Evolutionary conservation across 2,797 vertebrate species (phyloP).

Genomic region (Darevskia mixta): DNA sequence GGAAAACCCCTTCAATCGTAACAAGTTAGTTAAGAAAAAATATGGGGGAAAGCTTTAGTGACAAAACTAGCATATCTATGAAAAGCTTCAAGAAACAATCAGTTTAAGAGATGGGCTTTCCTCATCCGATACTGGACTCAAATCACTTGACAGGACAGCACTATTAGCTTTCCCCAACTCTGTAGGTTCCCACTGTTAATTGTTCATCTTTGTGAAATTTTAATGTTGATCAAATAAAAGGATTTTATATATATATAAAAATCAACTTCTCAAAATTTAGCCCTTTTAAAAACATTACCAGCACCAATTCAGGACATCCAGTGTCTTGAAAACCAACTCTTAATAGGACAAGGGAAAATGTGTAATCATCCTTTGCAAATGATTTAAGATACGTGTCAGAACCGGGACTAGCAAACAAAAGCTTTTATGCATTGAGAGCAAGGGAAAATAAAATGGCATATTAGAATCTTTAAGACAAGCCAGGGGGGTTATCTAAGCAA

Average conservation of each 20-base stretch:
- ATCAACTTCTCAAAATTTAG: not conserved
- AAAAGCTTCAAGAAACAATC: no score
- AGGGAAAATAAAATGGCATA: not conserved
- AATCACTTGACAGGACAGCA: no score
- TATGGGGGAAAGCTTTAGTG: no score
- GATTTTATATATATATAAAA: not conserved
- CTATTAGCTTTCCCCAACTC: no score
- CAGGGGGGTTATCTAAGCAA: not conserved
- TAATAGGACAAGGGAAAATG: not conserved
- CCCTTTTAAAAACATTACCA: not conserved
- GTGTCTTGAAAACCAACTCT: not conserved
- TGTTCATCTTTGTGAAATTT: no score
- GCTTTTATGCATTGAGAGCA: not conserved
- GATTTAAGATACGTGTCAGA: not conserved
- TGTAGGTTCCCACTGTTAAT: no score
- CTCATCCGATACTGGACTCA: no score
- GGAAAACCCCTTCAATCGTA: no score
- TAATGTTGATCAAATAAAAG: no score
- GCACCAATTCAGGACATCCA: not conserved
- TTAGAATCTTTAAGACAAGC: not conserved
- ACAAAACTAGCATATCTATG: no score
- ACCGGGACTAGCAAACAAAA: not conserved
- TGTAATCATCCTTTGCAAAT: not conserved
- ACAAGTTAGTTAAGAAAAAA: no score
- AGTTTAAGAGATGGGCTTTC: no score